These are phyloP conservation scores for Physocephala rufipes DNA, from an alignment of 2,888 invertebrate species.

Conservation along the genomic window DNA sequence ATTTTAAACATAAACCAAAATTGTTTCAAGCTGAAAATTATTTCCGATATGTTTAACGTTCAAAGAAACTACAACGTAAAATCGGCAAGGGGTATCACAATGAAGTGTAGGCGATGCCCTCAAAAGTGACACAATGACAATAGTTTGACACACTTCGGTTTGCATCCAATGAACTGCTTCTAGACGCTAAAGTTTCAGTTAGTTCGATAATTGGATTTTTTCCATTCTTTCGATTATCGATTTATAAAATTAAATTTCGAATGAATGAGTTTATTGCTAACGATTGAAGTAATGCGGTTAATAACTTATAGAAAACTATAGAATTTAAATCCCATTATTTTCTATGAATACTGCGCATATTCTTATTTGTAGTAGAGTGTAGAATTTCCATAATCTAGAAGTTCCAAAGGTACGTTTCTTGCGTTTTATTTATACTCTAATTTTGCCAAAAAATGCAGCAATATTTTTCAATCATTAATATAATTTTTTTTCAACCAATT, in stretches of 20 bases:
- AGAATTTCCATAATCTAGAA: neutral
- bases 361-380: too few relatives aligned
- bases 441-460: neutral
- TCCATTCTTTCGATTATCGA: neutral
- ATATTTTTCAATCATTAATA: neutral
- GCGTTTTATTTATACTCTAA: neutral
- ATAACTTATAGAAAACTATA: neutral
- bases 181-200: neutral
- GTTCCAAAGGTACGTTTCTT: neutral
- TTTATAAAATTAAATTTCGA: neutral
- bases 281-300: neutral
- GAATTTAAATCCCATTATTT: neutral
- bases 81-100: neutral
- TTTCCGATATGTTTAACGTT: neutral
- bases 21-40: neutral
- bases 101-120: constrained; percentile 28
- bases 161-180: neutral
- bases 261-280: too few relatives aligned
- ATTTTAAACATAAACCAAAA: neutral
- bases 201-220: constrained; percentile 1
- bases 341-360: neutral
- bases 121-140: constrained; percentile 43
- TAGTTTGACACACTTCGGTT: constrained; percentile 48
- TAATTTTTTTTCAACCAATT: constrained; percentile 13
- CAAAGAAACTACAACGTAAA: neutral